phyloP scores from a whole-genome alignment of 1,140 invertebrate species.

The Schlechtendalia chinensis region DNA sequence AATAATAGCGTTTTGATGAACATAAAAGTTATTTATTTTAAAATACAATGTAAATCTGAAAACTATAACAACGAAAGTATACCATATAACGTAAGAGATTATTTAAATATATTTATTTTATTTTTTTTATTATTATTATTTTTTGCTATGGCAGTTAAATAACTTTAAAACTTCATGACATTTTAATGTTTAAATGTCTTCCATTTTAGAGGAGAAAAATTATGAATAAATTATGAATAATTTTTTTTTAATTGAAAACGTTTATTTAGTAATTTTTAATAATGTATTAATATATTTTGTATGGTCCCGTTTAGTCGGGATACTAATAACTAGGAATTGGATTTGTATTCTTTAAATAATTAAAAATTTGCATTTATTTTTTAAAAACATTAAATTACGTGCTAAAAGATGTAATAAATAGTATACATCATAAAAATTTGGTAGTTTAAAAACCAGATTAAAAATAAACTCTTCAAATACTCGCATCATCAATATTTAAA shows the following conservation, averaged over 20 bases:
- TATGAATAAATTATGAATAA: not conserved
- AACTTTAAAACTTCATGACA: not conserved
- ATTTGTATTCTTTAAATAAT: too few relatives aligned
- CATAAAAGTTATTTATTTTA: not conserved
- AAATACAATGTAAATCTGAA: not conserved
- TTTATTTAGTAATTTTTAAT: not conserved
- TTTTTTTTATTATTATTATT: not conserved
- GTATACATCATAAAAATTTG: too few relatives aligned
- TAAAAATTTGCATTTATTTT: too few relatives aligned
- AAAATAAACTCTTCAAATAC: too few relatives aligned
- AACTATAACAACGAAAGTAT: not conserved
- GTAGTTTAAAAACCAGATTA: too few relatives aligned
- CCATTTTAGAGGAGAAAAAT: not conserved
- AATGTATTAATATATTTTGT: not conserved
- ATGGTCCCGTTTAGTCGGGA: not conserved
- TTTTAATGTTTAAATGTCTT: not conserved
- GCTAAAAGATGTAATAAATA: too few relatives aligned
- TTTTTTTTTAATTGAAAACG: not conserved
- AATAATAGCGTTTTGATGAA: not conserved
- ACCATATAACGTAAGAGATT: not conserved
- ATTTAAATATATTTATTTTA: not conserved
- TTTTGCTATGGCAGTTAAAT: not conserved
- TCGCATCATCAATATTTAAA: too few relatives aligned
- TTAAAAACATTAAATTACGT: too few relatives aligned
- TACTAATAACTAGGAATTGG: too few relatives aligned